phyloP scores from a whole-genome alignment of 2,888 invertebrate genomes.

The Athetis lepigone region DNA sequence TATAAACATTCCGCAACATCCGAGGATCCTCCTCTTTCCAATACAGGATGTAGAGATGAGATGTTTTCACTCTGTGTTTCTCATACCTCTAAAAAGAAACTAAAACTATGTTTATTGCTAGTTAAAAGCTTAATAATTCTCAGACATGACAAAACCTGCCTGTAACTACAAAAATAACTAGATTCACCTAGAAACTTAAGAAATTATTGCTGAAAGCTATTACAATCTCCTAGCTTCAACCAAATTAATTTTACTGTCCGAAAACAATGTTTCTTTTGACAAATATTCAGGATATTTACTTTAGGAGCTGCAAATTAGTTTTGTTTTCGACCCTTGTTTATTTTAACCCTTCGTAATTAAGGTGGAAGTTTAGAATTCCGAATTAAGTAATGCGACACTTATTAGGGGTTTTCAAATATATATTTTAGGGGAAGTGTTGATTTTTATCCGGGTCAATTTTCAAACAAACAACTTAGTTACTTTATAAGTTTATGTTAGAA shows the following conservation, averaged over 20 bases:
- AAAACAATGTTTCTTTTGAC: conserved; percentile 6
- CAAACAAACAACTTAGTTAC: too few species aligned
- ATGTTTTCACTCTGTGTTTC: too few species aligned
- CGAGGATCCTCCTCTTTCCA: too few species aligned
- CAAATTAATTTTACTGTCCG: conserved; percentile 35
- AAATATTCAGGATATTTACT: conserved; percentile 8
- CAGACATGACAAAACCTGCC: conserved; percentile 7
- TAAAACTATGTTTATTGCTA: too few species aligned
- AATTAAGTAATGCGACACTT: conserved; percentile 60
- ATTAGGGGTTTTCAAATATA: conserved; percentile 23
- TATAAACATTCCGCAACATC: too few species aligned
- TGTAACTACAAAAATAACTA: conserved; percentile 33
- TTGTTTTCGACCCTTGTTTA: conserved; percentile 50
- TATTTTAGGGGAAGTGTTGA: not conserved
- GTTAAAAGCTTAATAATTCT: too few species aligned
- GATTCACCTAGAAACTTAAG: conserved; percentile 23
- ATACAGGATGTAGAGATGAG: too few species aligned
- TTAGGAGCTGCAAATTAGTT: conserved; percentile 25
- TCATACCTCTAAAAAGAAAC: too few species aligned
- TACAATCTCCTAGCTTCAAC: conserved; percentile 27
- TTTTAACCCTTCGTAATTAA: conserved; percentile 55
- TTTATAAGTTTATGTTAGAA: too few species aligned
- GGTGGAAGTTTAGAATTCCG: conserved; percentile 50
- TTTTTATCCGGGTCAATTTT: not conserved
- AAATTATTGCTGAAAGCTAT: conserved; percentile 49